A percentile compares a stretch with the other conserved stretches of the same genome.
phyloP scores from a whole-genome alignment of 2,797 vertebrate species.

The Cirrhinus mrigala region DNA sequence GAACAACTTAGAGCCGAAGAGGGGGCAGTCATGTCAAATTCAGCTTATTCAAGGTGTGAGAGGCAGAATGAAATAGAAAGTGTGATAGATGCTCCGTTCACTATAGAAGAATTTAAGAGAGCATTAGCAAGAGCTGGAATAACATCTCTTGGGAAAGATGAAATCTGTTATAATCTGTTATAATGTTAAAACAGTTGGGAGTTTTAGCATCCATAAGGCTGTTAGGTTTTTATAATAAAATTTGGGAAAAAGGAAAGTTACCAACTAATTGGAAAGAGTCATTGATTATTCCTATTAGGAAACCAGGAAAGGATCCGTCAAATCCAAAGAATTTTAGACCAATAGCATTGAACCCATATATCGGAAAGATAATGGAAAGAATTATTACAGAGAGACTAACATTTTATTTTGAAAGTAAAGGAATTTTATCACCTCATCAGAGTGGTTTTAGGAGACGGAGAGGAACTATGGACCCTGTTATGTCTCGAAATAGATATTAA shows the following conservation, averaged over 20 bases:
- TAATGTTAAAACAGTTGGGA: slow-evolving; percentile 19
- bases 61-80: not conserved
- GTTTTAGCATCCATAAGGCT: not conserved
- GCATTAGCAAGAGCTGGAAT: not conserved
- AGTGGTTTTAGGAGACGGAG: no score
- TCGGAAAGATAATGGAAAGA: no score
- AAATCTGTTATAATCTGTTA: not conserved
- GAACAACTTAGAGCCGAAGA: no score
- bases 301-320: slow-evolving; percentile 21
- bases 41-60: not conserved
- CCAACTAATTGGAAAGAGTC: not conserved
- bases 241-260: not conserved
- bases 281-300: slow-evolving; percentile 22
- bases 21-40: no score
- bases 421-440: no score
- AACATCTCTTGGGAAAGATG: slow-evolving; percentile 6
- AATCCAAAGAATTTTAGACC: not conserved
- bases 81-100: not conserved
- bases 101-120: not conserved
- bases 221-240: slow-evolving; percentile 5
- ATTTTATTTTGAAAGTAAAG: no score
- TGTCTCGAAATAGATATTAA: no score
- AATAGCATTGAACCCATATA: not conserved
- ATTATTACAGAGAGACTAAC: no score
- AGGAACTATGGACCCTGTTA: no score